Evolutionary conservation across 2,113 vertebrate species (phyloP).

Genomic region (Catharus fuscescens): DNA sequence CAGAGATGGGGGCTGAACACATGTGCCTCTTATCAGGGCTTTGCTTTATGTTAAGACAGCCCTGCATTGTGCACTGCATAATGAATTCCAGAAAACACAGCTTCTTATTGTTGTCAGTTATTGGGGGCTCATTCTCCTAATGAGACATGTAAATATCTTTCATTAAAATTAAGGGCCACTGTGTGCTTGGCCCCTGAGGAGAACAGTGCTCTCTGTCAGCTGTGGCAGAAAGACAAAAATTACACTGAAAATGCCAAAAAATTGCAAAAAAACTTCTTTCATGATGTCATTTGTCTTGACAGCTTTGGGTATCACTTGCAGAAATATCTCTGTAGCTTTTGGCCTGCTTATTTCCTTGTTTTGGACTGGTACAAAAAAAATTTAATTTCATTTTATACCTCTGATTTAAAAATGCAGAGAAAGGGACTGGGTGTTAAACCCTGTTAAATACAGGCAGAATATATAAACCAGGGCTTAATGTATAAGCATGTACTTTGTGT

Average conservation of each 20-base stretch:
- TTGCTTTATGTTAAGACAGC: constrained; percentile 53
- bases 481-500: rapidly evolving
- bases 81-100: constrained; percentile 68
- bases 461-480: rapidly evolving
- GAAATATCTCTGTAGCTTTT: background rate
- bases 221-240: background rate
- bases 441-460: background rate
- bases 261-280: background rate
- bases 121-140: constrained; percentile 53
- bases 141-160: constrained; percentile 51
- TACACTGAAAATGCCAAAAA: background rate
- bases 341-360: background rate
- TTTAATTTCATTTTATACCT: background rate
- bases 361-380: background rate
- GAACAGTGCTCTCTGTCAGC: constrained; percentile 49
- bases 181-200: background rate
- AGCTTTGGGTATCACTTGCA: background rate
- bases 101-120: constrained; percentile 56
- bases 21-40: constrained; percentile 27
- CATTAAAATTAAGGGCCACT: constrained; percentile 36
- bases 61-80: constrained; percentile 45
- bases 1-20: constrained; percentile 5
- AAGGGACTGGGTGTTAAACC: background rate
- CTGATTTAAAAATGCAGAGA: background rate
- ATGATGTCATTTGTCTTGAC: background rate